Evolutionary conservation across 2,797 vertebrate genomes (phyloP).

Genomic region (Alosa sapidissima): DNA sequence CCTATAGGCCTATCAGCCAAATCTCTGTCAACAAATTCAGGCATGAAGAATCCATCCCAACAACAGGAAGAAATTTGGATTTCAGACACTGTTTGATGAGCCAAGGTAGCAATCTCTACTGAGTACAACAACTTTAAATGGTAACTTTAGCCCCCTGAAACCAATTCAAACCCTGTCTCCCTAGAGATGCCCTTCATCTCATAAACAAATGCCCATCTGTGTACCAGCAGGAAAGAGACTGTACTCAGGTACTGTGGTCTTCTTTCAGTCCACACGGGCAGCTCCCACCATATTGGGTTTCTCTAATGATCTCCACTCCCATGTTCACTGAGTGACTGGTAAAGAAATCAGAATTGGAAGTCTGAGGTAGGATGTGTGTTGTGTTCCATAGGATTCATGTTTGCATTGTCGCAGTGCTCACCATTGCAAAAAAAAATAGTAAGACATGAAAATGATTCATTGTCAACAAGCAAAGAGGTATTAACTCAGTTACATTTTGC

Average conservation of each 20-base stretch:
- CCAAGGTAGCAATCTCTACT: background rate
- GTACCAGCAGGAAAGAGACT: background rate
- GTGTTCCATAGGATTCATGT: background rate
- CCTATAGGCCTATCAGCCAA: too few species aligned
- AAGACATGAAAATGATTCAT: background rate
- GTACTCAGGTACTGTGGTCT: constrained; percentile 13
- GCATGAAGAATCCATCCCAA: too few species aligned
- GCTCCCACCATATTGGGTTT: constrained; percentile 40
- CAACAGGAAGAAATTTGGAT: background rate
- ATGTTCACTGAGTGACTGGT: background rate
- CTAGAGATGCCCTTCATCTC: constrained; percentile 11
- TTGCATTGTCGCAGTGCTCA: background rate
- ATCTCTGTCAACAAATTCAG: too few species aligned
- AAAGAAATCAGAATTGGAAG: background rate
- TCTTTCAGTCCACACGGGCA: constrained; percentile 16
- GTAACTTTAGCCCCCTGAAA: background rate
- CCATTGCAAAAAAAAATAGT: background rate
- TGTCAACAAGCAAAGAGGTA: background rate
- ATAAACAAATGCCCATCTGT: constrained; percentile 33
- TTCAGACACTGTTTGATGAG: background rate
- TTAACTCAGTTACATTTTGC: background rate
- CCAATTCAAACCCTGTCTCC: background rate
- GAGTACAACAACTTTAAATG: background rate
- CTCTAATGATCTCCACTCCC: constrained; percentile 1
- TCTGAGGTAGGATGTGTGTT: background rate